phyloP scores from a whole-genome alignment of 2,113 vertebrate genomes.

The Ophthalmotilapia sp. region DNA sequence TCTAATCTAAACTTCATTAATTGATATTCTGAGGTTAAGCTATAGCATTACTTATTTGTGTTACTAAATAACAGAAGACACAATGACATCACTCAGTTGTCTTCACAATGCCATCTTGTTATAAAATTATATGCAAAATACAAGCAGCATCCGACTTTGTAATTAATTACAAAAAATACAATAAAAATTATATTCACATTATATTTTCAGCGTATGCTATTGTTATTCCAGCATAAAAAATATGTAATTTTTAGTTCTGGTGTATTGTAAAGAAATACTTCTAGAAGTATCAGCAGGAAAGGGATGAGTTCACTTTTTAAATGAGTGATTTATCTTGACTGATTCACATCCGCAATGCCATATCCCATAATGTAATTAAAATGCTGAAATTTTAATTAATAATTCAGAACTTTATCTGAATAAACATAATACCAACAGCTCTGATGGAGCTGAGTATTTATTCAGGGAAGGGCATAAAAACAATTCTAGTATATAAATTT shows the following conservation, averaged over 20 bases:
- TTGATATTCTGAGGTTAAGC: background rate
- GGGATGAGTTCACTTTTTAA: background rate
- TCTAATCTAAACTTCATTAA: background rate
- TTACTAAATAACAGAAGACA: background rate
- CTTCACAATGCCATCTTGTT: conserved; percentile 30
- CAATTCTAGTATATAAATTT: background rate
- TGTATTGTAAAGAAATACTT: background rate
- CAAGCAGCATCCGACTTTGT: background rate
- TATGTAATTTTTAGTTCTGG: background rate
- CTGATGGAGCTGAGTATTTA: background rate
- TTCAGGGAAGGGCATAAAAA: background rate
- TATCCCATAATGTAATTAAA: background rate
- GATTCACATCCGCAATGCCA: background rate
- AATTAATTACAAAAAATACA: background rate
- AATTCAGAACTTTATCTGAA: background rate
- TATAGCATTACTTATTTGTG: background rate
- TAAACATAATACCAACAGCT: background rate
- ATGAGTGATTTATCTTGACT: background rate
- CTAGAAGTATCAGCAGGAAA: background rate
- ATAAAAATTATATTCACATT: background rate
- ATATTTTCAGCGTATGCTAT: background rate
- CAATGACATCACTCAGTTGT: background rate
- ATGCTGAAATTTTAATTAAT: background rate
- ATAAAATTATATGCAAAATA: background rate
- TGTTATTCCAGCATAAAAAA: background rate